These are phyloP conservation scores for Lamprologus tigripictilis DNA, from an alignment of 2,113 vertebrate genomes.

Conservation along the genomic window DNA sequence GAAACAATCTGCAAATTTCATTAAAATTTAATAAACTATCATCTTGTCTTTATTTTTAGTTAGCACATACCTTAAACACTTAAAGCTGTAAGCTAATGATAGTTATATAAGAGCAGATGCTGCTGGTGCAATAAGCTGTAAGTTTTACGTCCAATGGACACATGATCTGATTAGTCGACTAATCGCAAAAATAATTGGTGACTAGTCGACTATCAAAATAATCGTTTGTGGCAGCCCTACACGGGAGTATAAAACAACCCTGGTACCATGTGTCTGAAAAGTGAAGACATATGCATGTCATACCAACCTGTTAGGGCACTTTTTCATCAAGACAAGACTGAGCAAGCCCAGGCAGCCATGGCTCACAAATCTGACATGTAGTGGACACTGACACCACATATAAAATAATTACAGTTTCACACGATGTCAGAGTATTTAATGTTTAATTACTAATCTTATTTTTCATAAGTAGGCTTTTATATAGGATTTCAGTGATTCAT, in stretches of 20 bases:
- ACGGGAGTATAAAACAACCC: rapidly evolving
- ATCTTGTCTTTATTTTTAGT: no score
- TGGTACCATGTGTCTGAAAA: not conserved
- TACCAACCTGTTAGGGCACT: not conserved
- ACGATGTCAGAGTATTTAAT: not conserved
- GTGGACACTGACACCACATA: not conserved
- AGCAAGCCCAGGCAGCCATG: not conserved
- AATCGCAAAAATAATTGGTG: not conserved
- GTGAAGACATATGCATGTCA: not conserved
- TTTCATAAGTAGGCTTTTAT: not conserved
- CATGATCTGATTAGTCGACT: not conserved
- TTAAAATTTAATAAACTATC: no score
- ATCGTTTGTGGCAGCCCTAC: rapidly evolving
- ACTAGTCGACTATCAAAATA: not conserved
- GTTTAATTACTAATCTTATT: not conserved
- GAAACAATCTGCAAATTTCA: no score
- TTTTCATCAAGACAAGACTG: not conserved
- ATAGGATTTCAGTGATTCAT: not conserved
- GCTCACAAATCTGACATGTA: not conserved
- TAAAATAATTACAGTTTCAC: not conserved
- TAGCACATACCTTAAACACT: no score
- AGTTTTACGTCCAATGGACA: rapidly evolving
- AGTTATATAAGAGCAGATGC: not conserved
- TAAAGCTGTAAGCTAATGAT: not conserved
- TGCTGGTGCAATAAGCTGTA: not conserved